Evolutionary conservation across 2,888 invertebrate genomes (phyloP).

Genomic region (Drosophila tripunctata): DNA sequence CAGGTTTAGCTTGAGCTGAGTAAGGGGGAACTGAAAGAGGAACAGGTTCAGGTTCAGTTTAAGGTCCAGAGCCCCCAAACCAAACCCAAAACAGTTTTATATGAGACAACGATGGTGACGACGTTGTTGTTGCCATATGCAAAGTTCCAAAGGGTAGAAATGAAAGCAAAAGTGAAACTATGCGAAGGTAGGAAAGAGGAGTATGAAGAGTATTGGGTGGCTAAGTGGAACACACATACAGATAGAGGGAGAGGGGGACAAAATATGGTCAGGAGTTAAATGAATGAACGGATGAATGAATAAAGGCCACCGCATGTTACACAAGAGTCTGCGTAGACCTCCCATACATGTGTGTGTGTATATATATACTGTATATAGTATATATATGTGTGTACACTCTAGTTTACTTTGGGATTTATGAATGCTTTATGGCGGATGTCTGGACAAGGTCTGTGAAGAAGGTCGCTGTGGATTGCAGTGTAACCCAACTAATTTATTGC

Average conservation of each 20-base stretch:
- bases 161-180: constrained; percentile 78
- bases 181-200: constrained; percentile 23
- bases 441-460: constrained; percentile 72
- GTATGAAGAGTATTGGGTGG: constrained; percentile 3
- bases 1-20: background rate
- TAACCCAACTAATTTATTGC: constrained; percentile 82
- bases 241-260: constrained; percentile 41
- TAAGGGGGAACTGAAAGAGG: background rate
- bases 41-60: background rate
- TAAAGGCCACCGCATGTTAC: constrained; percentile 78
- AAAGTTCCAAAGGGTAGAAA: constrained; percentile 53
- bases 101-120: constrained; percentile 38
- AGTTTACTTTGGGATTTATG: constrained; percentile 84
- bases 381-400: constrained; percentile 52
- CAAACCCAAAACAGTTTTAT: constrained; percentile 6
- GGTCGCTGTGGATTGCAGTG: constrained; percentile 42
- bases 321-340: constrained; percentile 61
- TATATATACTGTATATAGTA: constrained; percentile 23
- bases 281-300: constrained; percentile 79
- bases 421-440: constrained; percentile 81
- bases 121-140: constrained; percentile 43
- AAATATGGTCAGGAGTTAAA: constrained; percentile 69
- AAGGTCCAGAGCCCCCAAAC: too few species aligned
- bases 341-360: constrained; percentile 1
- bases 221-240: constrained; percentile 51